These are phyloP conservation scores for Erethizon dorsatum DNA, from an alignment of 2,797 vertebrate species.

Conservation along the genomic window DNA sequence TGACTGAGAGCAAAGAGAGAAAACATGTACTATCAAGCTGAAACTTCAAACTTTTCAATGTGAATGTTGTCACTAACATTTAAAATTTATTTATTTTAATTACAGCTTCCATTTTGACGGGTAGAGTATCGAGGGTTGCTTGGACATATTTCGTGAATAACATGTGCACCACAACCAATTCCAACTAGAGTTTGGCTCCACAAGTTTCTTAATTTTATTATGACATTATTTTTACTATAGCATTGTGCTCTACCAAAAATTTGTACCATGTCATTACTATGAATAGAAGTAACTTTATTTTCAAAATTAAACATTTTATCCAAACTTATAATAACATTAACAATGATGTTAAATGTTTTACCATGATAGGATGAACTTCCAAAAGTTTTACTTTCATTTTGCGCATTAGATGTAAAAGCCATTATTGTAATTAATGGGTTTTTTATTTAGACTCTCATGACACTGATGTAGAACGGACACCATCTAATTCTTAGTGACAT, in stretches of 20 bases:
- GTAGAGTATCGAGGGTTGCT: neutral
- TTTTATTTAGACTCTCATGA: conserved; percentile 51
- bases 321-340: conserved; percentile 28
- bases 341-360: conserved; percentile 46
- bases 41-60: neutral
- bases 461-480: conserved; percentile 13
- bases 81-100: conserved; percentile 38
- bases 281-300: conserved; percentile 50
- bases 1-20: neutral
- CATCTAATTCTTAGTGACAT: conserved; percentile 21
- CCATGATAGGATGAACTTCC: neutral
- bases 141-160: neutral
- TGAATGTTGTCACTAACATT: neutral
- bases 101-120: conserved; percentile 42
- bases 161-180: neutral
- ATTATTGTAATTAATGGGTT: conserved; percentile 26
- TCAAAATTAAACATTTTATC: neutral
- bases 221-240: neutral
- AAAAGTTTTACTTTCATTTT: conserved; percentile 62
- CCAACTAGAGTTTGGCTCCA: neutral
- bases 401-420: conserved; percentile 50
- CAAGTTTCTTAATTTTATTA: conserved; percentile 33
- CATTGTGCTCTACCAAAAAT: neutral
- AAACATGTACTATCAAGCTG: neutral
- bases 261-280: neutral